These are phyloP conservation scores for Sceliomorpha sp. DNA, from an alignment of 2,888 invertebrate genomes.

Conservation along the genomic window DNA sequence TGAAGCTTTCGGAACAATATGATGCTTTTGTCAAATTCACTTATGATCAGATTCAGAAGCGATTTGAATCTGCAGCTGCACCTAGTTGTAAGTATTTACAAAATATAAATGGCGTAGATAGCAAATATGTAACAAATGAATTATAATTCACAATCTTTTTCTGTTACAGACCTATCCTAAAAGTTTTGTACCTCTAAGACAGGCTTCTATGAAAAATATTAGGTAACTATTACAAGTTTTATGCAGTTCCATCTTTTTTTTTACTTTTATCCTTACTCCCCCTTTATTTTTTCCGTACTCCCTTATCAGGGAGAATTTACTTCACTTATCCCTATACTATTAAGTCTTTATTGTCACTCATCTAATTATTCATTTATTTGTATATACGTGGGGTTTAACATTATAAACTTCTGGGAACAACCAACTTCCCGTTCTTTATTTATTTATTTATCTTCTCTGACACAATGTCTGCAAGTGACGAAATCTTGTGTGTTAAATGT, in stretches of 20 bases:
- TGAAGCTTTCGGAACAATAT: slow-evolving; percentile 98
- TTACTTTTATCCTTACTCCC: no score
- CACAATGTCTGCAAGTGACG: no score
- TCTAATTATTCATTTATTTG: no score
- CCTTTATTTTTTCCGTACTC: no score
- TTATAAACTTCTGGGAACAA: no score
- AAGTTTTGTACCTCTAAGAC: slow-evolving; percentile 70
- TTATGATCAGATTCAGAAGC: slow-evolving; percentile 95
- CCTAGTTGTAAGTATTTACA: slow-evolving; percentile 77
- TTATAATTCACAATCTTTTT: slow-evolving; percentile 8
- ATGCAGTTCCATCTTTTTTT: no score
- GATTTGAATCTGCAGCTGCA: slow-evolving; percentile 77
- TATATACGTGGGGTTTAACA: no score
- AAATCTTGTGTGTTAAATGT: no score
- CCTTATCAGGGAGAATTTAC: slow-evolving; percentile 25
- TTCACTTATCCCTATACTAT: no score
- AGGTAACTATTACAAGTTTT: slow-evolving; percentile 69
- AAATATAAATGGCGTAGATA: slow-evolving; percentile 4
- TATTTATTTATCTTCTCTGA: no score
- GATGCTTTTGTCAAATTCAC: slow-evolving; percentile 99
- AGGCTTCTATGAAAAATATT: slow-evolving; percentile 74
- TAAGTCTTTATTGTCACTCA: no score
- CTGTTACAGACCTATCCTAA: slow-evolving; percentile 77
- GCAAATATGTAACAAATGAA: neutral
- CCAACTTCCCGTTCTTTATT: no score